phyloP scores from a whole-genome alignment of 2,888 invertebrate genomes.

The Adineta ricciae region DNA sequence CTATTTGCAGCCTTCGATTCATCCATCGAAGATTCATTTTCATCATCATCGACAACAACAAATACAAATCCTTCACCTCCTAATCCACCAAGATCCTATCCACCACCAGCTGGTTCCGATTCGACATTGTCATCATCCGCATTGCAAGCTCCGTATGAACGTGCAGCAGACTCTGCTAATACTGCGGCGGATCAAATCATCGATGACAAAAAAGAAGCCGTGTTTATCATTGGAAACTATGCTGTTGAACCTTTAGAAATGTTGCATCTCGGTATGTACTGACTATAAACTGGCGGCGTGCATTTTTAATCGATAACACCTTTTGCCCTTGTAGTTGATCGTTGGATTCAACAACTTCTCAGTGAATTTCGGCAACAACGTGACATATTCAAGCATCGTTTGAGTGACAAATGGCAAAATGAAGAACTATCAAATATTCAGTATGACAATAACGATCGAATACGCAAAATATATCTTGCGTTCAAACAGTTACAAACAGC shows the following conservation, averaged over 20 bases:
- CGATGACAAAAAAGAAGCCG: background rate
- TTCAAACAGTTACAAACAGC: background rate
- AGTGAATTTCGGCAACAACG: background rate
- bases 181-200: background rate
- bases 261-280: background rate
- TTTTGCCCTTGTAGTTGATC: background rate
- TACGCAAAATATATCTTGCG: background rate
- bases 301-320: background rate
- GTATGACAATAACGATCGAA: background rate
- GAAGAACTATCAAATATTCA: background rate
- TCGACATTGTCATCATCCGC: background rate
- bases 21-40: too few species aligned
- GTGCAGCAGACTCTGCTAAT: background rate
- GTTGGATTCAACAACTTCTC: background rate
- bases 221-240: background rate
- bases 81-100: background rate
- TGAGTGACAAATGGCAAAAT: background rate
- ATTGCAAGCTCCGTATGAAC: background rate
- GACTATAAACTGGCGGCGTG: background rate
- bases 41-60: too few species aligned
- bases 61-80: too few species aligned
- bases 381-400: background rate
- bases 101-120: background rate
- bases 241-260: background rate
- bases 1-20: too few species aligned